Evolutionary conservation across 2,113 vertebrate genomes (phyloP), one percentile per base, ranked within the genome.

Genomic region (Paraplagusia blochii): DNA sequence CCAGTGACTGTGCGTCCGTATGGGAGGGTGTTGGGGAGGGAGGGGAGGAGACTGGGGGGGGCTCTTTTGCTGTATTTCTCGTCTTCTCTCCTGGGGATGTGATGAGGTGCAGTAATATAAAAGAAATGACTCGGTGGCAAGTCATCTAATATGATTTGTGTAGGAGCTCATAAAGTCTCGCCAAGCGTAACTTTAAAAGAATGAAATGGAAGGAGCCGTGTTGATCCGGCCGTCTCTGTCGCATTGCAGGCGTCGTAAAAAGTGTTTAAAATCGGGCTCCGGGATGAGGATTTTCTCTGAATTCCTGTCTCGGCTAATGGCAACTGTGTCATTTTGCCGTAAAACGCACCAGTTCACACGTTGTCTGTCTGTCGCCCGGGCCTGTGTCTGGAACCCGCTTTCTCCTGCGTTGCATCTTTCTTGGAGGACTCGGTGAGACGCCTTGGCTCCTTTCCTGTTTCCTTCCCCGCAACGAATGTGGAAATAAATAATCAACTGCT

Each of bases 401-500:
- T 58, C 50, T 60, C 29, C 61, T n/a, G n/a, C n/a, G n/a, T n/a
- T n/a, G n/a, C n/a, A n/a, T n/a, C n/a, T n/a, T 44, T 46, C 70
- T 60, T 64, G 46, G 50, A 66, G 43, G 58, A 72, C 56, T 42
- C 65, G 74, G 68, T 42, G 18, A 72, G 52, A 53, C 58, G 10
- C 69, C 84, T 65, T 48, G 66, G 64, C 51, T 16, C 22, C 47
- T 50, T 38, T 38, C 8, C 18, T 12, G 9, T 12, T 22, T 14
- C 3, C 33, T 4, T 60, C n/a, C 64, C 53, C 58, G 40, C 75
- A 33, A 66, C 11, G 34, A 56, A 64, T 63, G 54, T 34, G 61
- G 77, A 88, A 88, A 88, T 87, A 91, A 89, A 89, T 89, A 88
- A 89, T 84, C 86, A 91, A 90, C 81, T 85, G 63, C 60, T 88